These are phyloP conservation scores for Synergus gifuensis DNA, from an alignment of 2,888 invertebrate genomes.

Conservation along the genomic window DNA sequence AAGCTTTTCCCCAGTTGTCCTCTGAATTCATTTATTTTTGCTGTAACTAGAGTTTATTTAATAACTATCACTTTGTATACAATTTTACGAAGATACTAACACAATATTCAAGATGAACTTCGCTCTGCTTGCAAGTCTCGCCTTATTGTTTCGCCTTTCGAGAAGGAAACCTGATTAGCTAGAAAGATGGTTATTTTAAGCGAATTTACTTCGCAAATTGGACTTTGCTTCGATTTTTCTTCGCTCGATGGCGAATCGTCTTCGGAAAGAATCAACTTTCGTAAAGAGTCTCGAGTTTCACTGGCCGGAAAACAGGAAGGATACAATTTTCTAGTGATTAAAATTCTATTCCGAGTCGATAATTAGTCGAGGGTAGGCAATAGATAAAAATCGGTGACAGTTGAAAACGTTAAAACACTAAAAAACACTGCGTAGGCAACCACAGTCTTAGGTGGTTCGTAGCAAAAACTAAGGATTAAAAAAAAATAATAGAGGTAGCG, in stretches of 20 bases:
- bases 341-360: slow-evolving; percentile 25
- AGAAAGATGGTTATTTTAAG: slow-evolving; percentile 14
- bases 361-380: slow-evolving; percentile 17
- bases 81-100: slow-evolving; percentile 32
- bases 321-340: slow-evolving; percentile 19
- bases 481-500: slow-evolving; percentile 60
- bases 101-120: slow-evolving; percentile 28
- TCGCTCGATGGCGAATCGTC: slow-evolving; percentile 4
- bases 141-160: not conserved
- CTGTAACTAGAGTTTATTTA: slow-evolving; percentile 13
- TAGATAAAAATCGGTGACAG: slow-evolving; percentile 10
- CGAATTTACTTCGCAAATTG: not conserved
- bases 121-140: slow-evolving; percentile 17
- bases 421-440: slow-evolving; percentile 50
- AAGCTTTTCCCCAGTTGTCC: slow-evolving; percentile 22
- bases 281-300: slow-evolving; percentile 21
- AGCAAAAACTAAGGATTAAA: slow-evolving; percentile 52
- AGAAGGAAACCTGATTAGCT: not conserved
- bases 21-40: not conserved
- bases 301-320: slow-evolving; percentile 1
- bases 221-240: slow-evolving; percentile 14
- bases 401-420: slow-evolving; percentile 22
- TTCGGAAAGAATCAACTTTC: not conserved
- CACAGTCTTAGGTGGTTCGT: slow-evolving; percentile 63
- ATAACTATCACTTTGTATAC: slow-evolving; percentile 11